Evolutionary conservation across 2,113 vertebrate genomes (phyloP).

Genomic region (Manacus vitellinus): DNA sequence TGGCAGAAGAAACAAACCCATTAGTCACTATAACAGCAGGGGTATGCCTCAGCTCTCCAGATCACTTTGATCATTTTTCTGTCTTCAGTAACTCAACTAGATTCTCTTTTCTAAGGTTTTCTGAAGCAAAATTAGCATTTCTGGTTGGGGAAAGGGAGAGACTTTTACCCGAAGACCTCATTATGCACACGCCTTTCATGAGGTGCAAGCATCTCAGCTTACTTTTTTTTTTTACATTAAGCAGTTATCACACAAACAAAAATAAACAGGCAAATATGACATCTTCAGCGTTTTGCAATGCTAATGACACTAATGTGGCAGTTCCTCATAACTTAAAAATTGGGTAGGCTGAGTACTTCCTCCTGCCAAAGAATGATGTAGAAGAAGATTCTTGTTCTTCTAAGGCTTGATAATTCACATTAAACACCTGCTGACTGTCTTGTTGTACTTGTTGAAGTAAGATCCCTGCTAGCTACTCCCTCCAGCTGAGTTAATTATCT

Average conservation of each 20-base stretch:
- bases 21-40: conserved; percentile 56
- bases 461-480: neutral
- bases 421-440: conserved; percentile 35
- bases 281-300: conserved; percentile 2
- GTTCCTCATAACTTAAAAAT: neutral
- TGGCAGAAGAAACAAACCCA: conserved; percentile 54
- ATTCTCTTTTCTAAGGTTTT: conserved; percentile 18
- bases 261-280: neutral
- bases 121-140: conserved; percentile 28
- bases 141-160: neutral
- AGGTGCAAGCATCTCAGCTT: neutral
- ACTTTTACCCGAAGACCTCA: neutral
- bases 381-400: neutral
- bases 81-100: conserved; percentile 14
- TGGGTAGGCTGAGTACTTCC: neutral
- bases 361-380: neutral
- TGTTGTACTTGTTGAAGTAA: neutral
- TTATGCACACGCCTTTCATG: neutral
- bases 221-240: neutral
- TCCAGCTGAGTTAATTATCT: conserved; percentile 39
- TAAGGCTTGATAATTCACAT: neutral
- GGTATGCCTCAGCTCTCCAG: neutral
- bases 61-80: conserved; percentile 52
- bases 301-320: neutral
- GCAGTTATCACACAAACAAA: neutral